Evolutionary conservation across 2,797 vertebrate genomes (phyloP), one percentile per base, ranked within the genome.

Genomic region (Sorex maritimensis): DNA sequence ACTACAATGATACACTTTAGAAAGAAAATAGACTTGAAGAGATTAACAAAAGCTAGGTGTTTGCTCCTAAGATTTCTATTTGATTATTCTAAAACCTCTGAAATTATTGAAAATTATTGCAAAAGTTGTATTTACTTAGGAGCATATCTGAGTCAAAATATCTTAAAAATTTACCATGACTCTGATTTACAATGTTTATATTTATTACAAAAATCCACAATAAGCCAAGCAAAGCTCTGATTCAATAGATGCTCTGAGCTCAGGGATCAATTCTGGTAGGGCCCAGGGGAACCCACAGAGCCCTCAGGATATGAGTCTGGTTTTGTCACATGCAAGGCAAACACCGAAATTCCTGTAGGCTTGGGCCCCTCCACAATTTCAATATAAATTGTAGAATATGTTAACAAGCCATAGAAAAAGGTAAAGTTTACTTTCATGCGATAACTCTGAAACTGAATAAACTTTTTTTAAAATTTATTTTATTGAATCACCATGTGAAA

Each of bases 381-480:
- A 61, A 61, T 61, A 73, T 44, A 88, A 83, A 0, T 34, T 67
- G 2, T 74, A 41, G 24, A 86, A 71, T 89, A 5, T 28, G 2
- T 86, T 86, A 34, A 23, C 6, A 6, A 61, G 4, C 15, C 58
- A 46, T 58, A 13, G 15, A 5, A 30, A 6, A 74, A 85, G 0
- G 19, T 69, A 2, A 28, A 75, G 63, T 74, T 93, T 89, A 83
- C 14, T 87, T 69, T 63, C 44, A 67, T 75, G 81, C 63, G 41
- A 68, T n/a, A 77, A 38, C 78, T 86, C 30, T 74, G 19, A 52
- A 9, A 79, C 88, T 85, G 90, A 83, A 67, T 67, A 67, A 80
- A 94, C 28, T 30, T 46, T 73, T 34, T 34, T 34, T 34, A 34
- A 34, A 34, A 34, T 34, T 34, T 34, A 34, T 34, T 34, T 1